A percentile compares a stretch with the other conserved stretches of the same genome.
Evolutionary conservation across 2,797 vertebrate species (phyloP).

Genomic region (Phoxinus dragarum): DNA sequence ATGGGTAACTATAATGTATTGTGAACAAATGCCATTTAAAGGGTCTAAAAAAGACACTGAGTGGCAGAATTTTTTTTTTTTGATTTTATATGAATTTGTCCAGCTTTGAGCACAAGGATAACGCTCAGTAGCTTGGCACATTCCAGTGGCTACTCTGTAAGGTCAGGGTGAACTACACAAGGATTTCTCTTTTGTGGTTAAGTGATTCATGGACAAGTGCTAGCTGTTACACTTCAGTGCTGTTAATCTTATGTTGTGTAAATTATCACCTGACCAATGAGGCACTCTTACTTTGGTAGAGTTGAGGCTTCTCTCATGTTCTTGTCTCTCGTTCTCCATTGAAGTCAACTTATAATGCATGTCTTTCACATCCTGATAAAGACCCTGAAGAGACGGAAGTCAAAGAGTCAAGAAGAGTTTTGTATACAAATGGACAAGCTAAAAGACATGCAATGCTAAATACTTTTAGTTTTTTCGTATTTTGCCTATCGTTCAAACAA

Average conservation of each 20-base stretch:
- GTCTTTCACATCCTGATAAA: slow-evolving; percentile 89
- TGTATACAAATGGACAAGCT: not conserved
- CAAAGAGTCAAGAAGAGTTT: slow-evolving; percentile 35
- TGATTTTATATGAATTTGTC: not conserved
- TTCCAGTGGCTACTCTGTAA: not conserved
- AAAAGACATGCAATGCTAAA: not conserved
- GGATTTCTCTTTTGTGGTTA: slow-evolving; percentile 5
- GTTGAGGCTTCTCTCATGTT: slow-evolving; percentile 90
- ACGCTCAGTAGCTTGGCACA: not conserved
- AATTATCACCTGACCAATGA: slow-evolving; percentile 21
- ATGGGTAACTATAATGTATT: not conserved
- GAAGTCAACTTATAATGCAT: slow-evolving; percentile 86
- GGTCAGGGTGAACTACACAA: not conserved
- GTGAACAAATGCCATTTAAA: not conserved
- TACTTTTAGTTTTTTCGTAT: slow-evolving; percentile 4
- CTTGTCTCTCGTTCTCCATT: slow-evolving; percentile 88
- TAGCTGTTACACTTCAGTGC: slow-evolving; percentile 14
- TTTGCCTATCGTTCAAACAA: too few relatives aligned
- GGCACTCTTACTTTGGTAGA: slow-evolving; percentile 85
- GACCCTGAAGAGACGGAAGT: slow-evolving; percentile 75
- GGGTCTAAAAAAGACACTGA: not conserved
- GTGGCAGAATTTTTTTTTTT: too few relatives aligned
- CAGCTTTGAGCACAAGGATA: not conserved
- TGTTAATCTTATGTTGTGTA: slow-evolving; percentile 28
- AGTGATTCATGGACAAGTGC: not conserved